Evolutionary conservation across 2,888 invertebrate species (phyloP), one percentile per base, ranked within the genome.

Genomic region (Torymus texanus): DNA sequence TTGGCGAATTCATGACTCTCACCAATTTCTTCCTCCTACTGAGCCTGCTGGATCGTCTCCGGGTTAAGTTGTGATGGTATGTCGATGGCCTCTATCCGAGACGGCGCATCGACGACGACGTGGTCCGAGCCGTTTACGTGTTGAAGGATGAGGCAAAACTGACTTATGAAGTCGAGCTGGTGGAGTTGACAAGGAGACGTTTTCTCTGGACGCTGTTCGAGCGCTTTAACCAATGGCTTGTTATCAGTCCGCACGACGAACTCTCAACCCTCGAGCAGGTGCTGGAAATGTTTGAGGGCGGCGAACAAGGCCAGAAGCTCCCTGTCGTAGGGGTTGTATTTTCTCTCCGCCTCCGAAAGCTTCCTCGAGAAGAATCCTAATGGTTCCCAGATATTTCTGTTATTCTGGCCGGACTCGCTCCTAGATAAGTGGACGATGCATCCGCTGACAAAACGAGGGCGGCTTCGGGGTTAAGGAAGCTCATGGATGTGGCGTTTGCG

Each of bases 291-390:
- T 63, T 82, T 82, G 0, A 84, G 66, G 0, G 82, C 71, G 2
- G 74, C 66, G 55, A 83, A 86, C 3, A 85, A 82, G 0, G 85
- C 84, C 1, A 84, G 76, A 5, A 85, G 70, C 72, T 86, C 84
- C 13, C 83, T 41, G 21, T 84, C 84, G 68, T 83, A 85, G 0
- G 84, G 73, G 75, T 83, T 84, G 80, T 86, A 86, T 24, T 82
- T 83, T 2, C 5, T 72, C 73, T 87, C 82, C 0, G 85, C 65
- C 1, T 71, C 21, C 8, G 65, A 75, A 10, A 80, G 74, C 13
- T 83, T 84, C 73, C 73, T 78, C 4, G 83, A 84, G 62, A 82
- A 85, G 71, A 85, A 85, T 5, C 63, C 82, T 1, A 86, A 70
- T 4, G 84, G 83, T 65, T n/a, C 4, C 2, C 18, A 16, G 16